These are phyloP conservation scores for Zosterops borbonicus DNA, from an alignment of 2,113 vertebrate genomes.

Conservation along the genomic window DNA sequence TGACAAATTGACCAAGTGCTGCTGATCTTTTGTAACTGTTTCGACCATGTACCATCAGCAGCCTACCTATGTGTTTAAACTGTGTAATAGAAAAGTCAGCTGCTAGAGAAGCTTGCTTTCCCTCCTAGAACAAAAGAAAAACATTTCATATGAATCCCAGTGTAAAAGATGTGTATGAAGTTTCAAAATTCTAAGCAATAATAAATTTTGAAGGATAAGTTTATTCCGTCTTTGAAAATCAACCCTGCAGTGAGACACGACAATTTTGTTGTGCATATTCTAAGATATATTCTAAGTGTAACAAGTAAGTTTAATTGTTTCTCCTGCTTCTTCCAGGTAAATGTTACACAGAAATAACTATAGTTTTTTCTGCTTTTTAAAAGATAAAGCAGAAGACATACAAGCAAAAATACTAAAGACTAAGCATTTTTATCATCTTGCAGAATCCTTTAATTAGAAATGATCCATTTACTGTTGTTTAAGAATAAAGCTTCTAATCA, in stretches of 20 bases:
- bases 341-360: background rate
- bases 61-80: conserved; percentile 91
- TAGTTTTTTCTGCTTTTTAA: background rate
- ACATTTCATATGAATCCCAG: background rate
- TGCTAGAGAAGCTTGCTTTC: conserved; percentile 94
- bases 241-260: background rate
- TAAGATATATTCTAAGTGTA: background rate
- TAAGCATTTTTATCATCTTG: background rate
- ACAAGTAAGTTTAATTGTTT: background rate
- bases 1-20: conserved; percentile 94
- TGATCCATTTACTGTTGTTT: background rate
- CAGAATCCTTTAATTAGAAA: background rate
- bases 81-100: conserved; percentile 97
- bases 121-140: conserved; percentile 81
- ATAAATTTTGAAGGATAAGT: background rate
- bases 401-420: background rate
- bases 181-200: background rate
- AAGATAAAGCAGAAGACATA: background rate
- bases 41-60: conserved; percentile 95
- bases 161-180: background rate
- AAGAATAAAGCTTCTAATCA: background rate
- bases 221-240: background rate
- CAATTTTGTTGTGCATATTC: background rate
- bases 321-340: background rate
- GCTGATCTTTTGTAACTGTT: conserved; percentile 99